Percentiles rank a stretch among this genome's conserved stretches.
Evolutionary conservation across 1,140 invertebrate species (phyloP).

Genomic region (Ips typographus): DNA sequence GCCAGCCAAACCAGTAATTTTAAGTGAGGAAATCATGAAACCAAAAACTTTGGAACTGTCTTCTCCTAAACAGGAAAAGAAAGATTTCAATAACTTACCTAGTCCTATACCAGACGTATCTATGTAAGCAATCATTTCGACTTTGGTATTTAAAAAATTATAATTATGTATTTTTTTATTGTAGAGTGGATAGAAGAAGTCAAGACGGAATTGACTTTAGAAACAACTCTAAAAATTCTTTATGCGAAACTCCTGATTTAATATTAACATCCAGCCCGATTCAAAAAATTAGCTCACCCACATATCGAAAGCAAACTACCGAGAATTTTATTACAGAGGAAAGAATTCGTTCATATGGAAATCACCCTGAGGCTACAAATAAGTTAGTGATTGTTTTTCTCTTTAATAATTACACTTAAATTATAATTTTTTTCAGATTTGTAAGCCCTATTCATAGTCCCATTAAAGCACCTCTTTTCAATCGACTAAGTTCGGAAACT

Average conservation of each 20-base stretch:
- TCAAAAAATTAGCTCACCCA: slow-evolving; percentile 36
- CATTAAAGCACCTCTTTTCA: slow-evolving; percentile 44
- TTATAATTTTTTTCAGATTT: slow-evolving; percentile 5
- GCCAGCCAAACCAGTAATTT: slow-evolving; percentile 25
- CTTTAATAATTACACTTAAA: background rate
- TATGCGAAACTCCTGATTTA: slow-evolving; percentile 50
- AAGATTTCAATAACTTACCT: slow-evolving; percentile 45
- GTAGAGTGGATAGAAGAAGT: slow-evolving; percentile 33
- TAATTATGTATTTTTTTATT: background rate
- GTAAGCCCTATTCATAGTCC: slow-evolving; percentile 29
- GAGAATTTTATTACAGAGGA: slow-evolving; percentile 45
- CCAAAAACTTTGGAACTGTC: slow-evolving; percentile 17
- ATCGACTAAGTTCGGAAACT: slow-evolving; percentile 3
- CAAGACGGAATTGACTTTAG: slow-evolving; percentile 21
- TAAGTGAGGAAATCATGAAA: slow-evolving; percentile 28
- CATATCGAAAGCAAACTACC: slow-evolving; percentile 34
- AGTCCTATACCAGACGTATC: slow-evolving; percentile 50
- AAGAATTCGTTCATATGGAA: background rate
- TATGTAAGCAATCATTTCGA: slow-evolving; percentile 8
- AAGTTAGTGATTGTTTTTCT: slow-evolving; percentile 2
- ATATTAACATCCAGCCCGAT: slow-evolving; percentile 50
- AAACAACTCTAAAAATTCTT: slow-evolving; percentile 15
- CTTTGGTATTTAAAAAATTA: background rate
- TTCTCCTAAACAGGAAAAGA: slow-evolving; percentile 27
- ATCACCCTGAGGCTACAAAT: slow-evolving; percentile 22